Percentiles rank a stretch among this genome's conserved stretches.
Evolutionary conservation across 2,797 vertebrate genomes (phyloP).

Genomic region (Rhinatrema bivittatum): DNA sequence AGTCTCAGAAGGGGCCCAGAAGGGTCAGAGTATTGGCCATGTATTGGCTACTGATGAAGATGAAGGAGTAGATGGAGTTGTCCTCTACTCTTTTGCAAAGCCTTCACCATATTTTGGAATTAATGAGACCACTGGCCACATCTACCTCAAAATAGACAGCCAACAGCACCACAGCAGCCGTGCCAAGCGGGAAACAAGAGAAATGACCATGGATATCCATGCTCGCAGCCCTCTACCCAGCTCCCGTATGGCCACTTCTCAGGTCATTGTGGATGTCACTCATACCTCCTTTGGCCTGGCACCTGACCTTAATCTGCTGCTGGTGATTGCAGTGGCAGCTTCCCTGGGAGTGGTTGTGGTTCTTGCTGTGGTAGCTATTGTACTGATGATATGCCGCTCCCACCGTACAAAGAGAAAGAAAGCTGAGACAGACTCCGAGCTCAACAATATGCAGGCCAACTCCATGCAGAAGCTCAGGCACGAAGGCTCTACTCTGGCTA

Average conservation of each 20-base stretch:
- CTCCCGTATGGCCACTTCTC: constrained; percentile 71
- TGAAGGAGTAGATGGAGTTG: constrained; percentile 82
- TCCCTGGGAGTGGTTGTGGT: constrained; percentile 85
- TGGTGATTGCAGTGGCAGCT: constrained; percentile 82
- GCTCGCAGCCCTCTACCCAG: constrained; percentile 81
- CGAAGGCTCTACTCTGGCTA: constrained; percentile 63
- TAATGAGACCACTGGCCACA: constrained; percentile 82
- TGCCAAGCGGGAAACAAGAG: constrained; percentile 69
- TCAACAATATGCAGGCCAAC: constrained; percentile 58
- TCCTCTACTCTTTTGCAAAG: constrained; percentile 77
- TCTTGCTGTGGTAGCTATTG: constrained; percentile 81
- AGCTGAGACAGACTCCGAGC: constrained; percentile 47
- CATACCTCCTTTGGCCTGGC: constrained; percentile 86
- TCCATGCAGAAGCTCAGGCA: constrained; percentile 74
- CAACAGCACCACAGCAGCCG: constrained; percentile 61
- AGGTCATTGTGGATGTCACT: constrained; percentile 78
- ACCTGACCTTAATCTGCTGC: constrained; percentile 77
- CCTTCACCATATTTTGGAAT: constrained; percentile 82
- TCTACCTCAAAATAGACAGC: constrained; percentile 82
- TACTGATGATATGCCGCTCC: constrained; percentile 81
- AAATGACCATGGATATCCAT: constrained; percentile 79
- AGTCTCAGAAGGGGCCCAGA: constrained; percentile 80
- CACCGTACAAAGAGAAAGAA: constrained; percentile 59
- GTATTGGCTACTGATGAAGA: constrained; percentile 88
- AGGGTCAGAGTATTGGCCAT: constrained; percentile 84